A percentile compares a stretch with the other conserved stretches of the same genome.
These are phyloP conservation scores for Sminthurides aquaticus DNA, from an alignment of 2,888 invertebrate genomes.

Conservation along the genomic window DNA sequence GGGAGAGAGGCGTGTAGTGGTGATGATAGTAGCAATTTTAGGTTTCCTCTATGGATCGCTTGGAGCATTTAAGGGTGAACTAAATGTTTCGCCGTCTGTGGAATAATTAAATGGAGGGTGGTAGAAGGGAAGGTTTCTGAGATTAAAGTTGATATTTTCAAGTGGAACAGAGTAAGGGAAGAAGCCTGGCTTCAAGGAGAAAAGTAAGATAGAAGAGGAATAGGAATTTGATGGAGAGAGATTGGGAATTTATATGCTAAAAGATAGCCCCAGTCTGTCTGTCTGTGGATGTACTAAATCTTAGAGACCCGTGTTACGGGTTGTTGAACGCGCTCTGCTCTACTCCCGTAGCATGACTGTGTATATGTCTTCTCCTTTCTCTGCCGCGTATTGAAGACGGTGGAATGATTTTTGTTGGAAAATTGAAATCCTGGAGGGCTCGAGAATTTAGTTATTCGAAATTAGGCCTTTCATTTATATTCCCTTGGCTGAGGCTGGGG, in stretches of 20 bases:
- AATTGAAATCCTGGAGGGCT: not conserved
- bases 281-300: no score
- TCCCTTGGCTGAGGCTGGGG: no score
- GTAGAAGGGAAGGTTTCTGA: not conserved
- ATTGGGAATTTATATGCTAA: not conserved
- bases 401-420: not conserved
- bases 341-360: no score
- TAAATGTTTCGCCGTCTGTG: not conserved
- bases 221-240: not conserved
- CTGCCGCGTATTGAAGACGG: not conserved
- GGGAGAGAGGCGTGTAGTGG: not conserved
- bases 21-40: conserved; percentile 6
- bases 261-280: no score
- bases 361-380: no score
- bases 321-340: no score
- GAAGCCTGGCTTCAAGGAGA: no score
- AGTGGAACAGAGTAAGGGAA: not conserved
- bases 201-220: not conserved
- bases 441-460: not conserved
- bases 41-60: not conserved
- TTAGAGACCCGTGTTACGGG: no score
- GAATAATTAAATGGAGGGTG: conserved; percentile 8
- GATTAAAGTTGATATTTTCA: no score
- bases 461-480: not conserved
- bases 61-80: not conserved